Conservation (phyloP, 2,113 vertebrate species). For the Corythornis cristatus region DNA sequence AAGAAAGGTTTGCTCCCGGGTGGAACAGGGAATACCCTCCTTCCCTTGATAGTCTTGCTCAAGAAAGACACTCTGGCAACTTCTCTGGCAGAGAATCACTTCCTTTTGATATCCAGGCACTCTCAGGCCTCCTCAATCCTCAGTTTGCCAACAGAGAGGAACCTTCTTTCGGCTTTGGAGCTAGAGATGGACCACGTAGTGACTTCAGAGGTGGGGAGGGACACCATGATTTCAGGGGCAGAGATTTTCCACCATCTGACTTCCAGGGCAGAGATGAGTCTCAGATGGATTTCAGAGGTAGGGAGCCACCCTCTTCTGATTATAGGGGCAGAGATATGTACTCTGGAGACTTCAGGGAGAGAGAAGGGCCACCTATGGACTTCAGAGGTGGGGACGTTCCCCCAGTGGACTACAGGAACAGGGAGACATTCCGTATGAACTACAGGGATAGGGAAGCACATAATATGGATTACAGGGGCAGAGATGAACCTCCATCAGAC, state of each 20-base stretch:
- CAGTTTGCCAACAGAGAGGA: conserved; percentile 85
- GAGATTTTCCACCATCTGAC: conserved; percentile 75
- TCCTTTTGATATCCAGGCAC: conserved; percentile 85
- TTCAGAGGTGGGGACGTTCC: conserved; percentile 82
- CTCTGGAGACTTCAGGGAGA: conserved; percentile 75
- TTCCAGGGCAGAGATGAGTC: conserved; percentile 78
- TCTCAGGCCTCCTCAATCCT: conserved; percentile 78
- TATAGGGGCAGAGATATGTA: conserved; percentile 69
- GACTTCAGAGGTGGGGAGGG: conserved; percentile 83
- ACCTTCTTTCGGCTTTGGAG: conserved; percentile 85
- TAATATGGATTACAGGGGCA: conserved; percentile 85
- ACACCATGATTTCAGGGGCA: conserved; percentile 76
- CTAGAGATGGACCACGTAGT: conserved; percentile 83
- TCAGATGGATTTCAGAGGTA: conserved; percentile 79
- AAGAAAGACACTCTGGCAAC: conserved; percentile 88
- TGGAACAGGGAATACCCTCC: conserved; percentile 84
- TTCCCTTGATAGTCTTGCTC: conserved; percentile 87
- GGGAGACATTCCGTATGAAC: conserved; percentile 82
- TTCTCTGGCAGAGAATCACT: conserved; percentile 87
- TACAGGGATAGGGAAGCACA: conserved; percentile 84
- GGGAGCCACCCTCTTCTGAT: conserved; percentile 65
- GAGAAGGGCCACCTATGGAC: conserved; percentile 78
- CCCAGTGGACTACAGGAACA: conserved; percentile 79
- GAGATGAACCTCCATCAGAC: conserved; percentile 83
- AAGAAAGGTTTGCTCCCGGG: conserved; percentile 86